Conservation (phyloP, 2,888 invertebrate species). For the Fabriciana adippe region DNA sequence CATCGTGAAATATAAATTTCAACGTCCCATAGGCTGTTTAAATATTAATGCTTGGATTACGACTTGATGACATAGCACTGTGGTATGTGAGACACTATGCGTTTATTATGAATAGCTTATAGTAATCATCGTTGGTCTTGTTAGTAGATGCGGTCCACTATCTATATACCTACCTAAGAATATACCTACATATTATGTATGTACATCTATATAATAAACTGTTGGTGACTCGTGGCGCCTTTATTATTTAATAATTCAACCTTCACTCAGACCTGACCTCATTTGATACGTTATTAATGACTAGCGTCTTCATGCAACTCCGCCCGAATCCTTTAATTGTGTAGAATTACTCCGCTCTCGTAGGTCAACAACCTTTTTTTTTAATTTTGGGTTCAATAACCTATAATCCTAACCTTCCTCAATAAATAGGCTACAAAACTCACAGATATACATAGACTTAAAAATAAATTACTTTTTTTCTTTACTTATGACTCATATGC, state of each 20-base stretch:
- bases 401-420: too few species aligned
- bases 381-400: too few species aligned
- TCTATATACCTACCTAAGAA: not conserved
- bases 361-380: too few species aligned
- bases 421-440: too few species aligned
- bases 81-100: slow-evolving; percentile 3
- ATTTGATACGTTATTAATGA: slow-evolving; percentile 23
- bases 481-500: too few species aligned
- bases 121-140: slow-evolving; percentile 1
- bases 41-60: slow-evolving; percentile 37
- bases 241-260: slow-evolving; percentile 40
- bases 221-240: slow-evolving; percentile 15
- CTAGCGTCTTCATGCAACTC: too few species aligned
- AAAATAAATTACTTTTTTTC: too few species aligned
- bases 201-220: too few species aligned
- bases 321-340: too few species aligned
- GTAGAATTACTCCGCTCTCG: too few species aligned
- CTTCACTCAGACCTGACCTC: slow-evolving; percentile 23
- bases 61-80: slow-evolving; percentile 16
- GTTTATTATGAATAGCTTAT: slow-evolving; percentile 9
- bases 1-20: slow-evolving; percentile 31
- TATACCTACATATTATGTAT: too few species aligned
- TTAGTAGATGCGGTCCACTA: not conserved
- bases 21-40: slow-evolving; percentile 27
- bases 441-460: too few species aligned